Evolutionary conservation across 2,113 vertebrate genomes (phyloP).

Genomic region (Paradoxurus hermaphroditus): DNA sequence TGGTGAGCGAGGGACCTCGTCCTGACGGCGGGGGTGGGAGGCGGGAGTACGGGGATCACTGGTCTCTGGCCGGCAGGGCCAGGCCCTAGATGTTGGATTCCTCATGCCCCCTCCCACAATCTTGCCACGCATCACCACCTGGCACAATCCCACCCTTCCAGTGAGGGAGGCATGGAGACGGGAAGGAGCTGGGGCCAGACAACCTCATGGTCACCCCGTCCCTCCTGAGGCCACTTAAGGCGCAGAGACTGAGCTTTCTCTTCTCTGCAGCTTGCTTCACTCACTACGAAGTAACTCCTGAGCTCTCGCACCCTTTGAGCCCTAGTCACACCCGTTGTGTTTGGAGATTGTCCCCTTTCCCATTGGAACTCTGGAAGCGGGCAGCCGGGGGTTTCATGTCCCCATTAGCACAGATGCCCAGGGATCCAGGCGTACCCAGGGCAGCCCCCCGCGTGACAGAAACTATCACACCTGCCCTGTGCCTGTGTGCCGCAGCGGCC

Average conservation of each 20-base stretch:
- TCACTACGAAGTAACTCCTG: neutral
- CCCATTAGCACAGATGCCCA: neutral
- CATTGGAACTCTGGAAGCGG: neutral
- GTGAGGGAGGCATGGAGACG: neutral
- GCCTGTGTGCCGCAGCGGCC: neutral
- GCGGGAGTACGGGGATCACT: accelerated
- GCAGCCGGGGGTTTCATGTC: neutral
- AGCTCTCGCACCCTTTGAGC: neutral
- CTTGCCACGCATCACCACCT: too few relatives aligned
- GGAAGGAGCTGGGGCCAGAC: too few relatives aligned
- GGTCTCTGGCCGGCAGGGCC: neutral
- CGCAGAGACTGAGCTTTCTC: neutral
- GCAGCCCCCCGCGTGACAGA: neutral
- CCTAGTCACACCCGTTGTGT: accelerated
- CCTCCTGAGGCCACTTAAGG: neutral
- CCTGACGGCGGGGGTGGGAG: accelerated
- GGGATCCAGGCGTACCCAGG: neutral
- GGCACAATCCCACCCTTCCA: neutral
- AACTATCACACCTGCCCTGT: neutral
- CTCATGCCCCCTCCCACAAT: neutral
- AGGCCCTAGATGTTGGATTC: neutral
- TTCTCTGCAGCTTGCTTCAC: neutral
- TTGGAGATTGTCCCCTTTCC: neutral
- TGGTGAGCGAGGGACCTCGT: constrained; percentile 86
- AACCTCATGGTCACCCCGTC: neutral